These are phyloP conservation scores for Sciurus niger DNA, from an alignment of 2,113 vertebrate species.

Conservation along the genomic window DNA sequence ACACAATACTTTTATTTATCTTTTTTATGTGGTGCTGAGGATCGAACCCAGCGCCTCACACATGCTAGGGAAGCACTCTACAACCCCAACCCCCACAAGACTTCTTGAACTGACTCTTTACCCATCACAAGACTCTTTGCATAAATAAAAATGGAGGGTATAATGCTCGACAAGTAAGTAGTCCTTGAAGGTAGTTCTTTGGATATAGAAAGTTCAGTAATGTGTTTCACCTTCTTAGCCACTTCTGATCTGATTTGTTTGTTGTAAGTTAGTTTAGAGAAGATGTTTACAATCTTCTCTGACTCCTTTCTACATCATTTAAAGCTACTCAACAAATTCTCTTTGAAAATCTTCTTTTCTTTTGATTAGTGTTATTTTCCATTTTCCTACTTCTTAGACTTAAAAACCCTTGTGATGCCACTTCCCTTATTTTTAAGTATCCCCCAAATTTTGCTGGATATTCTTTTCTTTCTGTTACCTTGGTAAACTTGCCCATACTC, in stretches of 20 bases:
- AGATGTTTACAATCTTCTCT: neutral
- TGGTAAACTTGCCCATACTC: neutral
- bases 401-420: neutral
- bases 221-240: neutral
- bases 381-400: conserved; percentile 41
- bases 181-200: conserved; percentile 23
- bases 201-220: neutral
- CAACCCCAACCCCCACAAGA: neutral
- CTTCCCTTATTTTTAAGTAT: neutral
- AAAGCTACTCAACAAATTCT: neutral
- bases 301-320: neutral
- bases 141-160: neutral
- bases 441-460: neutral
- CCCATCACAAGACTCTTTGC: neutral
- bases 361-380: neutral
- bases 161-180: neutral
- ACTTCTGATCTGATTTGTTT: neutral
- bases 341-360: neutral
- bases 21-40: too few relatives aligned
- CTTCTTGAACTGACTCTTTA: conserved; percentile 43
- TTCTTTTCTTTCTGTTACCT: neutral
- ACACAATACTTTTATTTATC: too few relatives aligned
- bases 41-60: too few relatives aligned
- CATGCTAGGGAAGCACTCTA: too few relatives aligned
- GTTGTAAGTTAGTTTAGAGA: neutral